Conservation (phyloP, 30 jellyfish, hydroid and myxozoan species). For the Hydractinia symbiolongicarpus region DNA sequence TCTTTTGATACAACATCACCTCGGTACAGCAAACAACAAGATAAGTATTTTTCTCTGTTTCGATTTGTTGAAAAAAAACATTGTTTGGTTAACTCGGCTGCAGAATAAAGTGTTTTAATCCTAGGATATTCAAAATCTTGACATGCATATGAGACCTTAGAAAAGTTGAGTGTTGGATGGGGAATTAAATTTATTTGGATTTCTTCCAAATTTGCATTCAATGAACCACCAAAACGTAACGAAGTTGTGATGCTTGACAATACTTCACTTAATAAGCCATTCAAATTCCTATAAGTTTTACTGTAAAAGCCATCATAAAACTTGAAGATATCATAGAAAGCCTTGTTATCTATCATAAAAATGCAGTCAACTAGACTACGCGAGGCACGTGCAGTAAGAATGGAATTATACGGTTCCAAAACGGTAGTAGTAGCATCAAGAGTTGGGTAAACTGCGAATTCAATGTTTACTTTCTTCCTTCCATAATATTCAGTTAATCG, state of each 20-base stretch:
- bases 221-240: conserved; percentile 83
- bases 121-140: too few species aligned
- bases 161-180: conserved; percentile 87
- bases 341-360: conserved; percentile 12
- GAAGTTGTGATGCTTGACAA: conserved; percentile 91
- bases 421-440: conserved; percentile 17
- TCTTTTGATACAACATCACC: conserved; percentile 95
- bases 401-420: conserved; percentile 29
- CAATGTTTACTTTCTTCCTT: conserved; percentile 21
- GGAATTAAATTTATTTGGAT: conserved; percentile 87
- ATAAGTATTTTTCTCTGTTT: neutral
- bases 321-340: conserved; percentile 34
- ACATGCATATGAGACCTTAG: conserved; percentile 71
- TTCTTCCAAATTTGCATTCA: conserved; percentile 82
- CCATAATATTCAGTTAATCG: conserved; percentile 20
- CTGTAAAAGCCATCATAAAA: conserved; percentile 78
- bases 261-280: conserved; percentile 80
- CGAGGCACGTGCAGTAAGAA: conserved; percentile 35
- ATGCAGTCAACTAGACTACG: conserved; percentile 24
- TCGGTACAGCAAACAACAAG: conserved; percentile 79
- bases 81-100: conserved; percentile 68
- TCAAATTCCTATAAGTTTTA: conserved; percentile 65
- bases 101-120: conserved; percentile 19
- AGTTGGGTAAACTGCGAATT: conserved; percentile 38
- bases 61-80: conserved; percentile 8